Conservation (phyloP, 2,797 vertebrate genomes). For the Craterocephalus amniculus region DNA sequence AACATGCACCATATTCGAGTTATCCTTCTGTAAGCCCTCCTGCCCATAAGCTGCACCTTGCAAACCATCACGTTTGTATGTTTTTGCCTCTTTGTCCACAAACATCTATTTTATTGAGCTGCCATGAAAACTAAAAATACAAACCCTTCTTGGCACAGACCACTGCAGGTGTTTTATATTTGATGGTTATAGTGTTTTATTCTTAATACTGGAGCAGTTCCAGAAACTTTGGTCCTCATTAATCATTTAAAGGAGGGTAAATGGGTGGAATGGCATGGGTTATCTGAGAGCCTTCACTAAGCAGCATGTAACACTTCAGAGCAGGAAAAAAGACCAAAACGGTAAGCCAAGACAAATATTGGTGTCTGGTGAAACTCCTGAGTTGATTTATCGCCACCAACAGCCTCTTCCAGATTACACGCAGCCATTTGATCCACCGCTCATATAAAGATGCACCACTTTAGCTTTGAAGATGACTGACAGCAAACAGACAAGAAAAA, state of each 20-base stretch:
- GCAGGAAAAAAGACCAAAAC: constrained; percentile 4
- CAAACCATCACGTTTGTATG: neutral
- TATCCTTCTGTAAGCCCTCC: neutral
- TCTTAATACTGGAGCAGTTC: neutral
- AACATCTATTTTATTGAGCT: neutral
- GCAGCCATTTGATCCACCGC: neutral
- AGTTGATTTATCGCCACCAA: constrained; percentile 2
- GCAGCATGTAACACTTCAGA: constrained; percentile 1
- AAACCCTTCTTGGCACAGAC: neutral
- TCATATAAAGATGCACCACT: neutral
- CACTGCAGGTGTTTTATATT: neutral
- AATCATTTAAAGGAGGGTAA: neutral
- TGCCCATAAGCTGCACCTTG: neutral
- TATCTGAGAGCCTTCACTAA: constrained; percentile 9
- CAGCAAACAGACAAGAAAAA: neutral
- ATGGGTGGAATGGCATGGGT: neutral
- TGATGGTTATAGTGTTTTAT: neutral
- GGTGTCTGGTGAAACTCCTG: neutral
- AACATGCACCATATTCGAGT: neutral
- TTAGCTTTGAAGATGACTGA: constrained; percentile 1
- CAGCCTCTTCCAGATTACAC: constrained; percentile 1
- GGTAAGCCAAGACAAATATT: neutral
- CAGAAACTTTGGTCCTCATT: neutral
- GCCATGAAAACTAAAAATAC: neutral
- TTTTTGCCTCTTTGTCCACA: neutral